A percentile compares a stretch with the other conserved stretches of the same genome.
Conservation (phyloP, 2,113 vertebrate species). For the Gavia stellata region DNA sequence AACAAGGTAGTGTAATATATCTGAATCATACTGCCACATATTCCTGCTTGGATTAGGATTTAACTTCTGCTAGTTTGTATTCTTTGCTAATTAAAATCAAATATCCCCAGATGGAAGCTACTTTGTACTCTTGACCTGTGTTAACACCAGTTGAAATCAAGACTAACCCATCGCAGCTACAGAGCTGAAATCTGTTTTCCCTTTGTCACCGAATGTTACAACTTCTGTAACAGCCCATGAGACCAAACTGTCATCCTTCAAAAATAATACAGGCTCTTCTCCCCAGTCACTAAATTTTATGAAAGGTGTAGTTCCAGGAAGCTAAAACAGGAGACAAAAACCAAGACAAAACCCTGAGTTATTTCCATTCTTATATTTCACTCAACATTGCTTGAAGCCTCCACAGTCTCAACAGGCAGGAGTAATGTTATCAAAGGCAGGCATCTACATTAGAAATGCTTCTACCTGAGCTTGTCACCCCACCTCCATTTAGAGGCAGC, state of each 20-base stretch:
- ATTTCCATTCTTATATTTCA: neutral
- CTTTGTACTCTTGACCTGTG: slow-evolving; percentile 14
- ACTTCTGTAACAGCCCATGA: neutral
- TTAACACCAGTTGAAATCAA: slow-evolving; percentile 5
- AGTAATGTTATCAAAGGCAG: neutral
- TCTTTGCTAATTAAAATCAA: slow-evolving; percentile 48
- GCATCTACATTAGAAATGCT: neutral
- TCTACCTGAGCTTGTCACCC: neutral
- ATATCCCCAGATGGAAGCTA: slow-evolving; percentile 28
- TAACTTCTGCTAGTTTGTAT: neutral
- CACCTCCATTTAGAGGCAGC: neutral
- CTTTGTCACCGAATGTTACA: neutral
- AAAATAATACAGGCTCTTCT: neutral
- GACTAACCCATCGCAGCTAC: neutral
- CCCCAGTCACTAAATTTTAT: neutral
- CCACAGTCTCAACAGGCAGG: neutral
- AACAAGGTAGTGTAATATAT: neutral
- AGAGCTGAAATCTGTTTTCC: slow-evolving; percentile 22
- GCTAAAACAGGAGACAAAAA: neutral
- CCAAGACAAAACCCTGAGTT: neutral
- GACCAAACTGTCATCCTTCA: slow-evolving; percentile 12
- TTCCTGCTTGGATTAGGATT: slow-evolving; percentile 13
- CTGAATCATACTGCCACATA: neutral
- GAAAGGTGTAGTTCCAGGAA: neutral
- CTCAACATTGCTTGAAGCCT: neutral